These are phyloP conservation scores for Leuctra nigra DNA, from an alignment of 2,888 invertebrate genomes.

Conservation along the genomic window DNA sequence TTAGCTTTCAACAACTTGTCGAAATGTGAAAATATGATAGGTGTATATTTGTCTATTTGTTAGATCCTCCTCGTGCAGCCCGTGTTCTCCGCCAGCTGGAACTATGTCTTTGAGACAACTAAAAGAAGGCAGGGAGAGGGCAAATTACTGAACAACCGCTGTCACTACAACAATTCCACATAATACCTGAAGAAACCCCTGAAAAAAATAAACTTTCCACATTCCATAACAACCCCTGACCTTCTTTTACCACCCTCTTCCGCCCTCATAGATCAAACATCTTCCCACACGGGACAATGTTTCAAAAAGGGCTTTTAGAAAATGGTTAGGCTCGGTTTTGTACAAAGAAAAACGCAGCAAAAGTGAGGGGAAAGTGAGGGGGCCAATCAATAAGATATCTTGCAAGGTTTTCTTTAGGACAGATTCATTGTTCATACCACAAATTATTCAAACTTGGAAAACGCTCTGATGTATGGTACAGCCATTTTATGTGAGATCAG, in stretches of 20 bases:
- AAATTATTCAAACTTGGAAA: no score
- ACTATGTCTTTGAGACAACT: not conserved
- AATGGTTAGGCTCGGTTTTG: not conserved
- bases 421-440: no score
- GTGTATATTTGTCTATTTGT: no score
- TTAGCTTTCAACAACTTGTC: no score
- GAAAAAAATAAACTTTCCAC: constrained; percentile 9
- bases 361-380: no score
- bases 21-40: no score
- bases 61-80: no score
- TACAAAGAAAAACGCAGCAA: not conserved
- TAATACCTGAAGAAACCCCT: constrained; percentile 17
- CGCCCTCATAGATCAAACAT: not conserved
- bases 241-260: not conserved
- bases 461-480: no score
- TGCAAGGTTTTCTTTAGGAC: no score
- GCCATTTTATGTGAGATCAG: no score
- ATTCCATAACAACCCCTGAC: constrained; percentile 3
- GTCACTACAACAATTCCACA: constrained; percentile 17
- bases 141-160: constrained; percentile 17
- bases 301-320: not conserved
- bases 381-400: no score
- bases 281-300: constrained; percentile 8
- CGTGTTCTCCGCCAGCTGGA: not conserved
- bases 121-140: constrained; percentile 10